Conservation (phyloP, 2,797 vertebrate genomes). For the Serranus cabrilla region DNA sequence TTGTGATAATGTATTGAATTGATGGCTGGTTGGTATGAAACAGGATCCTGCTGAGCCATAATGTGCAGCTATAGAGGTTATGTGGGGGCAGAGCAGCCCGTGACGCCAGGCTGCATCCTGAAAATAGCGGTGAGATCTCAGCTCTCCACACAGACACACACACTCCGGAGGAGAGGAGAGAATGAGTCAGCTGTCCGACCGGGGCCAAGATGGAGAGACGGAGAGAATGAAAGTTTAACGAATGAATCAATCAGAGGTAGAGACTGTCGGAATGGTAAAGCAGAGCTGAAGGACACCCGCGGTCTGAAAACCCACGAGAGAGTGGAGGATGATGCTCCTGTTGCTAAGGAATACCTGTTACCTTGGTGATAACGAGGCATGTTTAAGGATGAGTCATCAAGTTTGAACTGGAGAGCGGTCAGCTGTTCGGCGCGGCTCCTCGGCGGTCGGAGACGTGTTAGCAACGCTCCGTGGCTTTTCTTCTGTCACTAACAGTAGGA, state of each 20-base stretch:
- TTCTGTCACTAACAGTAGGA: slow-evolving; percentile 38
- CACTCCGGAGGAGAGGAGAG: slow-evolving; percentile 70
- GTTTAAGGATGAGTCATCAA: slow-evolving; percentile 75
- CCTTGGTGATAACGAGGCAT: slow-evolving; percentile 74
- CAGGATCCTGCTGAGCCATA: slow-evolving; percentile 51
- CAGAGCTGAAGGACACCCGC: slow-evolving; percentile 66
- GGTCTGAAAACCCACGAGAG: slow-evolving; percentile 66
- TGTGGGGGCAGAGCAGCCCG: slow-evolving; percentile 61
- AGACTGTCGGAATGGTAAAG: slow-evolving; percentile 53
- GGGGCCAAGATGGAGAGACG: slow-evolving; percentile 65
- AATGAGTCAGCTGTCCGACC: slow-evolving; percentile 78
- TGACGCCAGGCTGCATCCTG: slow-evolving; percentile 73
- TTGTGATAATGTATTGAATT: slow-evolving; percentile 22
- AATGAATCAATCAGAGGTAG: slow-evolving; percentile 72
- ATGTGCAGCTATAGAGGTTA: slow-evolving; percentile 57
- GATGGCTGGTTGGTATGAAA: slow-evolving; percentile 33
- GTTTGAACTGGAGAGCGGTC: slow-evolving; percentile 62
- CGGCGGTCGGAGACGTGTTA: slow-evolving; percentile 21
- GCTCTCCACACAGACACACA: slow-evolving; percentile 73
- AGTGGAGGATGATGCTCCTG: slow-evolving; percentile 68
- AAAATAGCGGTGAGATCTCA: slow-evolving; percentile 81
- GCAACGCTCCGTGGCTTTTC: slow-evolving; percentile 25
- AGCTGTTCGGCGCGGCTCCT: slow-evolving; percentile 36
- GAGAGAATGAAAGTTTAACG: slow-evolving; percentile 64
- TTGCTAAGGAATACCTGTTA: slow-evolving; percentile 84